Evolutionary conservation across 2,113 vertebrate genomes (phyloP).

Genomic region (Pseudois nayaur): DNA sequence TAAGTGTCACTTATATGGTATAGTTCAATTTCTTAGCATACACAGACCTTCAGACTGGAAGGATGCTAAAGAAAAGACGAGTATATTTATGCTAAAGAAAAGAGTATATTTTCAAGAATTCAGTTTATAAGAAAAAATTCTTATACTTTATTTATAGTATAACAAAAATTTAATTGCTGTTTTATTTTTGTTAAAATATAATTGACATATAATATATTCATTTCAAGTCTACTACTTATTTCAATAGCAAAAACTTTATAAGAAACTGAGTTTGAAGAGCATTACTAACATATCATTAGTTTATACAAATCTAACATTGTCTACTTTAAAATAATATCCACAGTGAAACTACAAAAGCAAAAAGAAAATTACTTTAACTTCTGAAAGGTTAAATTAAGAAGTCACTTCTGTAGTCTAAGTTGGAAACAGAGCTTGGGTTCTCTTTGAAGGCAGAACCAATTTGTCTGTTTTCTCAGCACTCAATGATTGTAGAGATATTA

Average conservation of each 20-base stretch:
- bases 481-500: constrained; percentile 44
- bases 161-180: not conserved
- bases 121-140: not conserved
- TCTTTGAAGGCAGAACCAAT: not conserved
- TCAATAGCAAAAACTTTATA: not conserved
- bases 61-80: not conserved
- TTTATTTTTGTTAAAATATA: not conserved
- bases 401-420: not conserved
- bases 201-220: not conserved
- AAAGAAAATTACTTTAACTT: constrained; percentile 5
- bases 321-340: not conserved
- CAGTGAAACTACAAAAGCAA: not conserved
- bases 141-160: not conserved
- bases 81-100: not conserved
- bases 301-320: not conserved
- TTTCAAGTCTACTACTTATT: not conserved
- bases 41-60: not conserved
- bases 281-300: not conserved
- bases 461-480: constrained; percentile 45
- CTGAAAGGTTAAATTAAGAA: constrained; percentile 1
- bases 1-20: not conserved
- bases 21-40: not conserved
- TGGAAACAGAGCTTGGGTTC: not conserved
- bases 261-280: not conserved
- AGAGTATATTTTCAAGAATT: not conserved